phyloP scores from a whole-genome alignment of 2,797 vertebrate species.

The Leptoclinus maculatus region DNA sequence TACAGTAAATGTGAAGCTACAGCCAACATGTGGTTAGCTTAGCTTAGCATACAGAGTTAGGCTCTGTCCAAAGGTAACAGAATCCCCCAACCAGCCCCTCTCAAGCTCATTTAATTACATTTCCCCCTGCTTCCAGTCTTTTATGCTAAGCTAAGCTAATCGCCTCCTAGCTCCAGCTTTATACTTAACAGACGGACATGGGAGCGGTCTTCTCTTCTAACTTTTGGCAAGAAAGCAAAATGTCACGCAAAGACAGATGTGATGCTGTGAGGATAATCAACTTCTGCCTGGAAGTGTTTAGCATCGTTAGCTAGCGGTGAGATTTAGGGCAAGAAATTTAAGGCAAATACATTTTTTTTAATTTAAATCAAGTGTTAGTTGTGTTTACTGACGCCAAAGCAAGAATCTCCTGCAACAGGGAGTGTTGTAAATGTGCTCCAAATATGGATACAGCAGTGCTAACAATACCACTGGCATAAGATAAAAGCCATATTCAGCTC shows the following conservation, averaged over 20 bases:
- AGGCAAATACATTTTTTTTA: neutral
- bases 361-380: neutral
- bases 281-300: neutral
- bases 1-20: neutral
- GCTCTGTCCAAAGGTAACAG: neutral
- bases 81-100: neutral
- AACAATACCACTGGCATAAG: conserved; percentile 15
- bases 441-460: conserved; percentile 10
- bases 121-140: neutral
- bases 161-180: neutral
- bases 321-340: neutral
- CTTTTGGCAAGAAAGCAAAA: neutral
- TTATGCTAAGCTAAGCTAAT: neutral
- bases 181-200: neutral
- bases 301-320: neutral
- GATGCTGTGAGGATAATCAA: neutral
- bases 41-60: neutral
- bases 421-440: conserved; percentile 9
- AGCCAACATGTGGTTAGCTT: neutral
- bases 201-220: neutral
- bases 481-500: conserved; percentile 30
- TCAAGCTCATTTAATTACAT: neutral
- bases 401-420: neutral
- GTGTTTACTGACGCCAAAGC: neutral
- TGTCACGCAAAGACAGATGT: neutral